Base-by-base conservation (phyloP, 2,113 vertebrate genomes). In the Aldabrachelys gigantea region DNA sequence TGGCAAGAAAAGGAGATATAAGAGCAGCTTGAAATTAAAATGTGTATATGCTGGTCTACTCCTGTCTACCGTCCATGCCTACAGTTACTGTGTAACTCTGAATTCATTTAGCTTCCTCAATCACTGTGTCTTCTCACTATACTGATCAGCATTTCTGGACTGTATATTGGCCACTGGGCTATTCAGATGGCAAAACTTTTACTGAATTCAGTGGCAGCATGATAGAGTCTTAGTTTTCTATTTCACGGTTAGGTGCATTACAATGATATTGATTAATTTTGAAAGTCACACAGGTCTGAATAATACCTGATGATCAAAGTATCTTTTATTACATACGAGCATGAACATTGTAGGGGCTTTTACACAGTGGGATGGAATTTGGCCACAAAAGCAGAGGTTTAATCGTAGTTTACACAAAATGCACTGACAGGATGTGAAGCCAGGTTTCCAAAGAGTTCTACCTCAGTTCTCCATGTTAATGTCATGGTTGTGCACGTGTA, bases 1-100 rank as follows among this genome's bases (percentile, higher is more conserved):
- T 13, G 41, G 75, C 14, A 78, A 78, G 22, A 78, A 69, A 65
- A 69, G 62, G 17, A 72, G n/a, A 72, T n/a, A 72, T 38, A 72
- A 38, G 65, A 72, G 8, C 31, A 38, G n/a, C n/a, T n/a, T 69
- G 54, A 85, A 90, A 94, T 80, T 54, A 92, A 80, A 85, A 90
- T 17, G 81, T 31, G 78, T 83, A 88, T 13, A 49, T 80, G 29
- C 53, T 87, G 56, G 21, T 59, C 11, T 75, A 75, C 49, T 62
- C 75, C 87, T 83, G 86, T 21, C 54, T 80, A 65, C 3, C 19
- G 2, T 31, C 80, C 52, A 78, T 94, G 27, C 35, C 80, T 10
- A 0, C 44, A 25, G 52, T 49, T 81, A 7, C 87, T 65, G 35
- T 35, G 13, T 1, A 16, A 81, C 5, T 44, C n/a, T n/a, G 12